Evolutionary conservation across 2,888 invertebrate species (phyloP), one percentile per base, ranked within the genome.

Genomic region (Heteromurus nitidus): DNA sequence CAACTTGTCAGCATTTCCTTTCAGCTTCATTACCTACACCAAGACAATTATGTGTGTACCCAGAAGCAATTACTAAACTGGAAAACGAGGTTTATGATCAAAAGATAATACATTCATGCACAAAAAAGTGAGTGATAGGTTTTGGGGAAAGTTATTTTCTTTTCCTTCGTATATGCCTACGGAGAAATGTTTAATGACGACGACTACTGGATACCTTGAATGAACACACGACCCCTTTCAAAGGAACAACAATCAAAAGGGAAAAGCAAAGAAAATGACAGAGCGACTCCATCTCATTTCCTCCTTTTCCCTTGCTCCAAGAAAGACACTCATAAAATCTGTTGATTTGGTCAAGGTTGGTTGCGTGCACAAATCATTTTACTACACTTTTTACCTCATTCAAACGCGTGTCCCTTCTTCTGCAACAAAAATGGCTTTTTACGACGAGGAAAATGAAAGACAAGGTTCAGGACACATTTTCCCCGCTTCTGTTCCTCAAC

Each of bases 1-100:
- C 79, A 72, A 79, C 70, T 72, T 79, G 79, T 79, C 79, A 72
- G 55, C 69, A 77, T 69, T 77, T 79, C 72, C 79, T 79, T 79
- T 65, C 65, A 62, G 70, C 79, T 79, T 79, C 72, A 79, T 79
- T 79, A 79, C 79, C 72, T 79, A 72, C 65, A 72, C 64, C 77
- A 77, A 77, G 18, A n/a, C 7, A 26, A 3, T 68, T 58, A 60
- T 60, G 68, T 55, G 44, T 47, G 31, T 44, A 53, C 67, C 31
- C 11, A 55, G 55, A 53, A 70, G 7, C 36, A 13, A 36, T 9
- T n/a, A n/a, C n/a, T n/a, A n/a, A n/a, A n/a, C n/a, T n/a, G n/a
- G n/a, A n/a, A n/a, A n/a, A n/a, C n/a, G n/a, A n/a, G n/a, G n/a
- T n/a, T n/a, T n/a, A n/a, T n/a, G n/a, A n/a, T n/a, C n/a, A n/a